Conservation (phyloP, 2,888 invertebrate genomes). For the Micoletzkya japonica region DNA sequence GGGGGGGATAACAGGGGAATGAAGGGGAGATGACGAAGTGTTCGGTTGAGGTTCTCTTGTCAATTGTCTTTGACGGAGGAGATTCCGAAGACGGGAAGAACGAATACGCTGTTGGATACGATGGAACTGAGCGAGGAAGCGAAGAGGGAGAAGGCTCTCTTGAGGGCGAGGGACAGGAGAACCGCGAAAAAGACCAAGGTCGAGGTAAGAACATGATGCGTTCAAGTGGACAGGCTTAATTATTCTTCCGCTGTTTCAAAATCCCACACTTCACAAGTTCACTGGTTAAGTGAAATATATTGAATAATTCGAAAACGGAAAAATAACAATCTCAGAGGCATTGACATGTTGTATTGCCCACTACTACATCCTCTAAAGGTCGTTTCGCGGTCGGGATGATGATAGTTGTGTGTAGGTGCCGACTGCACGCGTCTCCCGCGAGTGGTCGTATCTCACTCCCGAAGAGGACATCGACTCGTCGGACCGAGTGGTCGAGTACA, state of each 20-base stretch:
- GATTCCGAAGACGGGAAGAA: constrained; percentile 31
- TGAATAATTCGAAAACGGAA: too few species aligned
- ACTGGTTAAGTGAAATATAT: too few species aligned
- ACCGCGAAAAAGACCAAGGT: constrained; percentile 15
- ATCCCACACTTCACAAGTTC: too few species aligned
- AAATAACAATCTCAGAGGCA: too few species aligned
- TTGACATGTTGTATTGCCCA: neutral
- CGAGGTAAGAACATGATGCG: constrained; percentile 6
- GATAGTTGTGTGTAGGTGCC: neutral
- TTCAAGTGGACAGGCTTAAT: neutral
- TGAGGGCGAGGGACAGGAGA: constrained; percentile 37
- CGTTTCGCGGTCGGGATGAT: neutral
- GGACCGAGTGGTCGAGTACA: constrained; percentile 73
- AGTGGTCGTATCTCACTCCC: constrained; percentile 18
- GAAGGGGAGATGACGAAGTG: too few species aligned
- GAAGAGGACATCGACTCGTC: constrained; percentile 68
- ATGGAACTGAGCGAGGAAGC: constrained; percentile 47
- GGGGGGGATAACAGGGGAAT: too few species aligned
- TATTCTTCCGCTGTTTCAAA: neutral
- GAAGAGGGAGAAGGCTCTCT: constrained; percentile 35
- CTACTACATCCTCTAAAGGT: neutral
- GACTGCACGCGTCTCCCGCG: neutral
- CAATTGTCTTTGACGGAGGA: constrained; percentile 42
- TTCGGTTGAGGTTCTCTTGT: constrained; percentile 48
- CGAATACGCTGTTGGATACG: constrained; percentile 31